Evolutionary conservation across 2,888 invertebrate genomes (phyloP).

Genomic region (Cephus pygmeus): DNA sequence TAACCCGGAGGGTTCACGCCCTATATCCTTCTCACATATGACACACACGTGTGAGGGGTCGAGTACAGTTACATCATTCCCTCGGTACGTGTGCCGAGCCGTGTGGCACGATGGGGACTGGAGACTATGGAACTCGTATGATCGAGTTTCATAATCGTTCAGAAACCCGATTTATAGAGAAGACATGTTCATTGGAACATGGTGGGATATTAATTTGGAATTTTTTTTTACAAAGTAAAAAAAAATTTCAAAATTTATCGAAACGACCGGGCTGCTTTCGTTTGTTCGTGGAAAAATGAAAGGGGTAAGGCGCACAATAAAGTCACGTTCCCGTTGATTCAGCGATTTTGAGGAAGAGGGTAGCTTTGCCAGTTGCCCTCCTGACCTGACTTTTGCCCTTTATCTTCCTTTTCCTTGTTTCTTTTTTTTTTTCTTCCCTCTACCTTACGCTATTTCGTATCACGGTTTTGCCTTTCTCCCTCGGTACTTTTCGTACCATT

Average conservation of each 20-base stretch:
- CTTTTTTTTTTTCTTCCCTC: not conserved
- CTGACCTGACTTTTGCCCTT: not conserved
- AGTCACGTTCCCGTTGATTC: not conserved
- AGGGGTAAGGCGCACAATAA: not conserved
- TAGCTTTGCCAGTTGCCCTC: not conserved
- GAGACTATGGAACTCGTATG: no score
- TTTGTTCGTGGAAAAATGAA: not conserved
- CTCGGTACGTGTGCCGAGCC: not conserved
- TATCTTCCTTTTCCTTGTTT: slow-evolving; percentile 10
- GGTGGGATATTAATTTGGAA: not conserved
- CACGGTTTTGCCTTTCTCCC: slow-evolving; percentile 11
- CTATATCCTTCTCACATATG: not conserved
- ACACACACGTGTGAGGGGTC: not conserved
- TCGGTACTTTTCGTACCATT: not conserved
- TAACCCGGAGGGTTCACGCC: slow-evolving; percentile 13
- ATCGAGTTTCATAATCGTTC: no score
- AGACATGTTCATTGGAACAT: not conserved
- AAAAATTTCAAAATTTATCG: not conserved
- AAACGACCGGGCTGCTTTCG: not conserved
- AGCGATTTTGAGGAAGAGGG: not conserved
- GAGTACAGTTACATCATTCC: not conserved
- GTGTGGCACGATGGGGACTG: not conserved
- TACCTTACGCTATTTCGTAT: slow-evolving; percentile 6
- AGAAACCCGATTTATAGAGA: not conserved
- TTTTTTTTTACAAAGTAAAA: not conserved